phyloP scores from a whole-genome alignment of 2,113 vertebrate genomes.

The Brachypodius melanocephalos region DNA sequence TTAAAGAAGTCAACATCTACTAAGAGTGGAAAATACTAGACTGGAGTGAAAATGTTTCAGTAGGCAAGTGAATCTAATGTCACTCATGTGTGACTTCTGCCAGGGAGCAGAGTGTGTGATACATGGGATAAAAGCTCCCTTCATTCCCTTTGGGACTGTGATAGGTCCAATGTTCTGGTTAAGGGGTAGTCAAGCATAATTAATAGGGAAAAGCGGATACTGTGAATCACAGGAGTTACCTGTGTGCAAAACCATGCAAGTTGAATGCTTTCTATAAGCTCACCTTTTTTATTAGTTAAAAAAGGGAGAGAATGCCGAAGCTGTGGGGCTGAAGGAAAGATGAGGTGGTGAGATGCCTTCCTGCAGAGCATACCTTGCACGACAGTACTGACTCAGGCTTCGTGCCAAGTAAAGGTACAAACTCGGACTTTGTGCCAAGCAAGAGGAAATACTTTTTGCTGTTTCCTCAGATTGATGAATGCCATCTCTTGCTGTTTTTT shows the following conservation, averaged over 20 bases:
- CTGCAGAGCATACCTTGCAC: background rate
- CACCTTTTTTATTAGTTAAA: background rate
- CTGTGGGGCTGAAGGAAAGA: background rate
- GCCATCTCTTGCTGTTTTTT: background rate
- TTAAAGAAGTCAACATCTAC: background rate
- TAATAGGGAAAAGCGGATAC: background rate
- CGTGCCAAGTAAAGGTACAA: background rate
- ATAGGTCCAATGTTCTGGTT: background rate
- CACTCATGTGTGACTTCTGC: accelerated
- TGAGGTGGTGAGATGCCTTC: background rate
- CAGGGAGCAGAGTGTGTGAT: background rate
- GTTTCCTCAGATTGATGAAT: background rate
- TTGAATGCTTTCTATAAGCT: background rate
- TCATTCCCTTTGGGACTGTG: accelerated
- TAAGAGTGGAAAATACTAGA: background rate
- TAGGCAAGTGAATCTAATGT: background rate
- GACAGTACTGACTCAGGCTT: background rate
- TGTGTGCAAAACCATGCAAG: background rate
- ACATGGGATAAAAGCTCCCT: background rate
- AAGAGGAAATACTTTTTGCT: background rate
- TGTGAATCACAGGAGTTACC: background rate
- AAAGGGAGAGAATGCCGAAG: background rate
- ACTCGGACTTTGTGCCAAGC: background rate
- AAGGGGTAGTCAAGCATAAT: background rate
- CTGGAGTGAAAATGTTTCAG: background rate